Evolutionary conservation across 2,888 invertebrate species (phyloP).

Genomic region (Oscheius sp.): DNA sequence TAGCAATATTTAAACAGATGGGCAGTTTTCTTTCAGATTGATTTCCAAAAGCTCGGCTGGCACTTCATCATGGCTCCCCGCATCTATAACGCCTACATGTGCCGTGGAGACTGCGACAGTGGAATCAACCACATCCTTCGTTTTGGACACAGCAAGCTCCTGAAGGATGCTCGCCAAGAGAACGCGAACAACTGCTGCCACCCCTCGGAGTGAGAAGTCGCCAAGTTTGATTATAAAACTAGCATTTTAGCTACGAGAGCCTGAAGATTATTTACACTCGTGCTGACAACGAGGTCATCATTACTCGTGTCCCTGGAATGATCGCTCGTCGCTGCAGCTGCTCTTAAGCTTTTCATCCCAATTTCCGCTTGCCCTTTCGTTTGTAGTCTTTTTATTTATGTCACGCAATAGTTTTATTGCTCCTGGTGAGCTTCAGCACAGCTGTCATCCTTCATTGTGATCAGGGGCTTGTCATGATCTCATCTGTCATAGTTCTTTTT

Average conservation of each 20-base stretch:
- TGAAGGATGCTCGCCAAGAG: background rate
- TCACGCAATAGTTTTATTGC: too few relatives aligned
- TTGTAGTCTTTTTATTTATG: too few relatives aligned
- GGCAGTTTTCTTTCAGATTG: constrained; percentile 81
- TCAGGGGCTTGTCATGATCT: too few relatives aligned
- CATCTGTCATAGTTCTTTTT: too few relatives aligned
- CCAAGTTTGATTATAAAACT: background rate
- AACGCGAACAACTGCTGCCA: constrained; percentile 85
- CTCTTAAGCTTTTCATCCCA: constrained; percentile 78
- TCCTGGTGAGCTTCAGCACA: too few relatives aligned
- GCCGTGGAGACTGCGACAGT: constrained; percentile 89
- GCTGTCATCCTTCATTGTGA: too few relatives aligned
- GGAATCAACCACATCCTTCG: constrained; percentile 85
- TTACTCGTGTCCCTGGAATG: constrained; percentile 86
- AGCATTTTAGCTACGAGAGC: constrained; percentile 83
- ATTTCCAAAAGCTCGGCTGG: constrained; percentile 95
- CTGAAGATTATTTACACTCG: constrained; percentile 81
- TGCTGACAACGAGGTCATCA: constrained; percentile 53
- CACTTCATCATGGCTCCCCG: constrained; percentile 97
- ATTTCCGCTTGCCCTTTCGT: too few relatives aligned
- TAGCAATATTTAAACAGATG: background rate
- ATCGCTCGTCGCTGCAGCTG: constrained; percentile 93
- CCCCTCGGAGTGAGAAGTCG: constrained; percentile 79
- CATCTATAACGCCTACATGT: constrained; percentile 92
- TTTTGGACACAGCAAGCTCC: constrained; percentile 78